Percentiles rank a stretch among this genome's conserved stretches.
Evolutionary conservation across 2,888 invertebrate genomes (phyloP).

Genomic region (Aleiodes leptofemur): DNA sequence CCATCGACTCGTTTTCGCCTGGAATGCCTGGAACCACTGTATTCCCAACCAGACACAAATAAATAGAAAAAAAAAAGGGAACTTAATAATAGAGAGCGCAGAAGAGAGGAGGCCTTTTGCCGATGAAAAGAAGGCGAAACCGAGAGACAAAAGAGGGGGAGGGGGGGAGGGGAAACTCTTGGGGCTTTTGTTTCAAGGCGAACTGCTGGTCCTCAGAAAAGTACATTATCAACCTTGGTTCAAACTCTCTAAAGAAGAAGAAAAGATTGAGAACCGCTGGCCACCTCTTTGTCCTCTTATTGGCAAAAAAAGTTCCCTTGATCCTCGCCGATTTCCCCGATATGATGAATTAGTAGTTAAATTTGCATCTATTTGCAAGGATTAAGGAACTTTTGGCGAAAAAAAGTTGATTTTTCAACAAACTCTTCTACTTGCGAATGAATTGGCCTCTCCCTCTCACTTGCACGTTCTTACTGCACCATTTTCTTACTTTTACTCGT

Average conservation of each 20-base stretch:
- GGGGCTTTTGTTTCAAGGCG: slow-evolving; percentile 72
- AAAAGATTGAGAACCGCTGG: slow-evolving; percentile 25
- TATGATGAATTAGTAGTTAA: too few relatives aligned
- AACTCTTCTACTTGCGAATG: too few relatives aligned
- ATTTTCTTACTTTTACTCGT: slow-evolving; percentile 52
- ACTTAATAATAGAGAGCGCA: slow-evolving; percentile 74
- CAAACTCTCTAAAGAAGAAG: too few relatives aligned
- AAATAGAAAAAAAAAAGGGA: slow-evolving; percentile 68
- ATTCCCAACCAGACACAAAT: slow-evolving; percentile 71
- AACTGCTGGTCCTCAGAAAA: slow-evolving; percentile 64
- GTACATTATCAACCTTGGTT: slow-evolving; percentile 1
- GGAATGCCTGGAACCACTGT: background rate
- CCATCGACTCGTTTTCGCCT: slow-evolving; percentile 48
- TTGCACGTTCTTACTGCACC: background rate
- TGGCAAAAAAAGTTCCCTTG: background rate
- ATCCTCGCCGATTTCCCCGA: background rate
- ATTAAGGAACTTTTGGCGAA: background rate
- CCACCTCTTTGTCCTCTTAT: background rate
- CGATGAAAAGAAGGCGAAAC: slow-evolving; percentile 52
- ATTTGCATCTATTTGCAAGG: background rate
- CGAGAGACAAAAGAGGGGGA: slow-evolving; percentile 31
- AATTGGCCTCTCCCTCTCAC: slow-evolving; percentile 23
- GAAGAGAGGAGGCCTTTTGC: slow-evolving; percentile 60
- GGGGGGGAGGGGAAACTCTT: slow-evolving; percentile 52
- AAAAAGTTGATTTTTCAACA: background rate